phyloP scores from a whole-genome alignment of 2,797 vertebrate species.

The Falco columbarius region DNA sequence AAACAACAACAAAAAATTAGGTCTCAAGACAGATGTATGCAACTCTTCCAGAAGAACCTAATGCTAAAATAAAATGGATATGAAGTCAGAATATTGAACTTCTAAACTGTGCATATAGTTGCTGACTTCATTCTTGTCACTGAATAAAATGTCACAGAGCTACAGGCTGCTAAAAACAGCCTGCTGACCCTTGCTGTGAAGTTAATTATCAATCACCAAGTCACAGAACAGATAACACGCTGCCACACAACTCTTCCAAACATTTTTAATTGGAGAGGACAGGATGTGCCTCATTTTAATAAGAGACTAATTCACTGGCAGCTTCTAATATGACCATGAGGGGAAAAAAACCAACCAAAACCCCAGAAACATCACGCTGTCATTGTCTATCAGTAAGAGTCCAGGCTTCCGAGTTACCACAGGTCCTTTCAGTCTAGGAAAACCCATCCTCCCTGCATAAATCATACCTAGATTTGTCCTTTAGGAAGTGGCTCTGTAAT shows the following conservation, averaged over 20 bases:
- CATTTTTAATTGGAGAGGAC: background rate
- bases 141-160: background rate
- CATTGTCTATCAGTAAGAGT: background rate
- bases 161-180: background rate
- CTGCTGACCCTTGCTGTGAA: background rate
- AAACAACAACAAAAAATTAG: background rate
- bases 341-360: rapidly evolving
- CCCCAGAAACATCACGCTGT: background rate
- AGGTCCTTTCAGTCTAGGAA: background rate
- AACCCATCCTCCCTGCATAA: background rate
- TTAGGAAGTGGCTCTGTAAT: background rate
- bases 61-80: background rate
- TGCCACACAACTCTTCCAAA: background rate
- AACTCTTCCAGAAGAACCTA: background rate
- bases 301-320: background rate
- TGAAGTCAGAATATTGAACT: background rate
- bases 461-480: background rate
- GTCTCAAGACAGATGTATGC: background rate
- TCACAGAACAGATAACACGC: background rate
- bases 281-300: background rate
- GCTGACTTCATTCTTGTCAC: background rate
- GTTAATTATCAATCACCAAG: background rate
- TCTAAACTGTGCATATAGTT: background rate
- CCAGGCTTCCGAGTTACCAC: background rate
- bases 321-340: background rate